Evolutionary conservation across 2,113 vertebrate genomes (phyloP).

Genomic region (Rousettus leschenaultii): DNA sequence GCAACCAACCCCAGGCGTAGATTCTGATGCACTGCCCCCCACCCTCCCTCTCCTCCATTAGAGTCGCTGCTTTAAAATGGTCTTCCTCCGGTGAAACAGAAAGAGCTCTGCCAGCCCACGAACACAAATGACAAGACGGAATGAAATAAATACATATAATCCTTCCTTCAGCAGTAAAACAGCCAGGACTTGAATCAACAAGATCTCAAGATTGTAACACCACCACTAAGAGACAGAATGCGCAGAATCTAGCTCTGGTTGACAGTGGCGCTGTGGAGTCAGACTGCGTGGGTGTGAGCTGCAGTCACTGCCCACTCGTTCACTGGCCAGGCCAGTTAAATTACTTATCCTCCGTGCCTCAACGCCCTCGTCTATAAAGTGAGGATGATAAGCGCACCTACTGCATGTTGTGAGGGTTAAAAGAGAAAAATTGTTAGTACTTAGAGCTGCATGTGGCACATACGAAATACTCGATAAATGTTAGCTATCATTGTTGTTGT

Average conservation of each 20-base stretch:
- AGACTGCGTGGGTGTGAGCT: background rate
- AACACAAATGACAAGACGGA: background rate
- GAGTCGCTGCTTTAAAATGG: background rate
- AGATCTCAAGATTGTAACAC: background rate
- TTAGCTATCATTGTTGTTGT: background rate
- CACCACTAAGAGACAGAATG: background rate
- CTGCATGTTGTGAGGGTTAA: accelerated
- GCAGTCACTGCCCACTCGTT: background rate
- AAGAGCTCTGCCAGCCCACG: background rate
- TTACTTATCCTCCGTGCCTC: background rate
- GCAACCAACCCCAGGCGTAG: accelerated
- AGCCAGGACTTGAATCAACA: background rate
- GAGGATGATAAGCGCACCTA: too few relatives aligned
- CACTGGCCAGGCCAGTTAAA: background rate
- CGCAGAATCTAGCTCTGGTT: background rate
- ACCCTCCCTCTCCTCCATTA: accelerated
- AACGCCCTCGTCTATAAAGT: background rate
- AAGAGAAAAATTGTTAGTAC: background rate
- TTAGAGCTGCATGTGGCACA: background rate
- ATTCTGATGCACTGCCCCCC: background rate
- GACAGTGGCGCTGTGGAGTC: background rate
- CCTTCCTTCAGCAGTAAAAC: background rate
- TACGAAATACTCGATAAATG: background rate
- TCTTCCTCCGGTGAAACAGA: background rate
- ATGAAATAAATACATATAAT: background rate